Evolutionary conservation across 2,113 vertebrate species (phyloP), one percentile per base, ranked within the genome.

Genomic region (Sarotherodon lohbergeri): DNA sequence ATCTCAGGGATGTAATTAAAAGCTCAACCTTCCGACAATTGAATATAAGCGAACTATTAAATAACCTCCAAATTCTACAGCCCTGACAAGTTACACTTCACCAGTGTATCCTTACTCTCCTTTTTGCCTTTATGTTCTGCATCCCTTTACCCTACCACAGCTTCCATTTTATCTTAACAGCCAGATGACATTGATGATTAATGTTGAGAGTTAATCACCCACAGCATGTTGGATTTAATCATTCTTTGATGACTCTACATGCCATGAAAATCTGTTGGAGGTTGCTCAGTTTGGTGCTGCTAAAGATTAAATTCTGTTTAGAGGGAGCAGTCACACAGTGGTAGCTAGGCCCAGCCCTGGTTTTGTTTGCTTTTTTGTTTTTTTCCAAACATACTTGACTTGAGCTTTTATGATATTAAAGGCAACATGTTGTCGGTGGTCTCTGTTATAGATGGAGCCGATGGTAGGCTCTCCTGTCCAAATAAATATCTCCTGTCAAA

Each of bases 151-250:
- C 6, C 32, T 85, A 52, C 13, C 56, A 36, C 52, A 41, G 29
- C 80, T 80, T 86, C 43, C 78, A 88, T 91, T 92, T 96, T 92
- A 95, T 71, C 94, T 93, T 88, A 94, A 90, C 86, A 91, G 80
- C 81, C 91, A 90, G 81, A 61, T 94, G 89, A 93, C 93, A 86
- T 81, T 82, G 90, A 86, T 88, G 92, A 94, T 93, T 91, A 94
- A 93, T 91, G 93, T 90, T 52, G 34, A 19, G 85, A 86, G 82
- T 88, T 88, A 93, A 93, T 92, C 89, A 93, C 76, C 89, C 85
- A 29, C 88, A 89, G 89, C 88, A 80, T 85, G 87, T 81, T 84
- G 80, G 83, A 81, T 92, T 95, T 88, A 92, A 92, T 94, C 87
- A 91, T 91, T 86, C 48, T 61, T 78, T 71, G 85, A 81, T 36